Conservation (phyloP, 1,140 invertebrate species). For the Steinernema khuongi region DNA sequence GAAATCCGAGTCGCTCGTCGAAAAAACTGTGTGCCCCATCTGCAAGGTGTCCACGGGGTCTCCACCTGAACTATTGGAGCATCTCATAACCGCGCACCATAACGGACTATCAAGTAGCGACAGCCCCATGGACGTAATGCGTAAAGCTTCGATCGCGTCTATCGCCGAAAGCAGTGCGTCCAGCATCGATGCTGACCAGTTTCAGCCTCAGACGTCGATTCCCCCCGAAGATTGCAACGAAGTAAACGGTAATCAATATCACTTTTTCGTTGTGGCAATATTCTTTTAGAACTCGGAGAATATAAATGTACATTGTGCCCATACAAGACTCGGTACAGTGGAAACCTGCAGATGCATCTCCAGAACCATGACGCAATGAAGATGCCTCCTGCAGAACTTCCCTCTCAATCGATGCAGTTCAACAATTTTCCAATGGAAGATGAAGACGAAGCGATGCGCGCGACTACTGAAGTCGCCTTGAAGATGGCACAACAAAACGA, state of each 20-base stretch:
- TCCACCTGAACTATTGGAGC: background rate
- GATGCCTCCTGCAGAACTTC: constrained; percentile 9
- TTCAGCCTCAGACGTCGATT: constrained; percentile 20
- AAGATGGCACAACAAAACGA: constrained; percentile 34
- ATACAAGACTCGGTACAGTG: constrained; percentile 21
- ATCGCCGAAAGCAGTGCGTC: background rate
- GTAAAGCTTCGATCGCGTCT: constrained; percentile 17
- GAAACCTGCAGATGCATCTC: constrained; percentile 32
- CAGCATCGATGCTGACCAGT: constrained; percentile 11
- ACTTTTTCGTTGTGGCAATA: background rate
- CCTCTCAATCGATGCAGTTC: background rate
- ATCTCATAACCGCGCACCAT: background rate
- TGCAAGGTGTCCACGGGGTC: background rate
- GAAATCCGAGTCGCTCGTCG: background rate
- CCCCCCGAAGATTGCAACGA: background rate
- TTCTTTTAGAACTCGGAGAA: background rate
- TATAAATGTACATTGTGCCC: constrained; percentile 21
- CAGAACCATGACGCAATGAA: constrained; percentile 32
- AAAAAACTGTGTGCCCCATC: background rate
- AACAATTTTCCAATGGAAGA: constrained; percentile 22
- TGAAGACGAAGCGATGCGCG: constrained; percentile 27
- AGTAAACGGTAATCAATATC: background rate
- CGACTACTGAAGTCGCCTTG: constrained; percentile 32
- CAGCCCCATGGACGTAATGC: constrained; percentile 13
- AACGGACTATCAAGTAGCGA: background rate